A percentile compares a stretch with the other conserved stretches of the same genome.
These are phyloP conservation scores for Mola mola DNA, from an alignment of 2,113 vertebrate species.

Conservation along the genomic window DNA sequence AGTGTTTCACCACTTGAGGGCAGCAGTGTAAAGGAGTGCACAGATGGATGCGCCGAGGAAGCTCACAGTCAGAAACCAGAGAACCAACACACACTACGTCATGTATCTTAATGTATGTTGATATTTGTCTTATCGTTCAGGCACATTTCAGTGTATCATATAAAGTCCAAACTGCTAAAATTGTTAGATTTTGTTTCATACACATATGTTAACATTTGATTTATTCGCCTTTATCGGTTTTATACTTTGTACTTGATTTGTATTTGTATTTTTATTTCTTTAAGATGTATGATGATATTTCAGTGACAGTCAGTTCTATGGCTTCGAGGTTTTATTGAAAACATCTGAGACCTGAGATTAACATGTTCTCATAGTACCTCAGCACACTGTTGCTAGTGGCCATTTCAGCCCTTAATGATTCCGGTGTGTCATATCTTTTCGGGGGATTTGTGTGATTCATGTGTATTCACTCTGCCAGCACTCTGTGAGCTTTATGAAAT, in stretches of 20 bases:
- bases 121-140: background rate
- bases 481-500: slow-evolving; percentile 57
- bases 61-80: too few species aligned
- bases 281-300: too few species aligned
- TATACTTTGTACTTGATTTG: too few species aligned
- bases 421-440: slow-evolving; percentile 24
- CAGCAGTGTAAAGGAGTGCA: slow-evolving; percentile 51
- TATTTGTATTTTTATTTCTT: background rate
- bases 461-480: slow-evolving; percentile 17
- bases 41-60: background rate
- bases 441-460: slow-evolving; percentile 24
- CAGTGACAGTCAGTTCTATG: background rate
- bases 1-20: slow-evolving; percentile 49
- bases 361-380: too few species aligned
- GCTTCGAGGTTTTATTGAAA: too few species aligned
- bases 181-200: background rate
- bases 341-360: too few species aligned
- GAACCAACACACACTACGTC: too few species aligned
- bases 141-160: background rate
- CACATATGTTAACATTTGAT: background rate
- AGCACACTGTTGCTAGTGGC: background rate
- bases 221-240: background rate
- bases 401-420: slow-evolving; percentile 6
- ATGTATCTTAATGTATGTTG: too few species aligned
- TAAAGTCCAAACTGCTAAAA: background rate